These are phyloP conservation scores for Centropristis striata DNA, from an alignment of 2,113 vertebrate species.

Conservation along the genomic window DNA sequence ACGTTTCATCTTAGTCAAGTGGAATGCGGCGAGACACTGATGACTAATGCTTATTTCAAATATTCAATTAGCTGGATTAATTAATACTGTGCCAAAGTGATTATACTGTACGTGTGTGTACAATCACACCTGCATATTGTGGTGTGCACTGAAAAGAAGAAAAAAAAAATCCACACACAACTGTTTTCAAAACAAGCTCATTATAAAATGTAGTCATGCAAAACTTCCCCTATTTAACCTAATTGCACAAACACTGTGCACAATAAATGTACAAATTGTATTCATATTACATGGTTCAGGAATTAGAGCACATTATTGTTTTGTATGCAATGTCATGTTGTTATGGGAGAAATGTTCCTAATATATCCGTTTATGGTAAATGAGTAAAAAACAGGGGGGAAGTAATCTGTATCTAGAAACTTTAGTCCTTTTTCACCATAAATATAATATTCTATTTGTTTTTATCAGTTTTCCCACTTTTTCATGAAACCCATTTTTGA, in stretches of 20 bases:
- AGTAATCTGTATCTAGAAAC: neutral
- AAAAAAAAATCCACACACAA: neutral
- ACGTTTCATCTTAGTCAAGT: conserved; percentile 13
- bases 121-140: neutral
- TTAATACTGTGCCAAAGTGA: conserved; percentile 14
- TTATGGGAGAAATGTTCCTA: neutral
- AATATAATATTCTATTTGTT: neutral
- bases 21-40: neutral
- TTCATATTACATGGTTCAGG: conserved; percentile 1
- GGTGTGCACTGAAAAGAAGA: neutral
- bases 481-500: conserved; percentile 2
- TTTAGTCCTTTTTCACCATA: neutral
- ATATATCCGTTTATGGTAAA: neutral
- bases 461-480: neutral
- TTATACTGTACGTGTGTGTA: neutral
- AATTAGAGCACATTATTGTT: neutral
- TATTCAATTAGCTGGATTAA: conserved; percentile 30
- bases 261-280: neutral
- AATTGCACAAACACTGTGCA: neutral
- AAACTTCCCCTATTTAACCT: neutral
- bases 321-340: neutral
- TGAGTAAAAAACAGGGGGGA: too few relatives aligned
- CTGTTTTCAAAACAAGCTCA: neutral
- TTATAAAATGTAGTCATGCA: neutral
- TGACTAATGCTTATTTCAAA: conserved; percentile 16